These are phyloP conservation scores for Actinia equina DNA, from an alignment of 64 coral and sea anemone genomes.

Conservation along the genomic window DNA sequence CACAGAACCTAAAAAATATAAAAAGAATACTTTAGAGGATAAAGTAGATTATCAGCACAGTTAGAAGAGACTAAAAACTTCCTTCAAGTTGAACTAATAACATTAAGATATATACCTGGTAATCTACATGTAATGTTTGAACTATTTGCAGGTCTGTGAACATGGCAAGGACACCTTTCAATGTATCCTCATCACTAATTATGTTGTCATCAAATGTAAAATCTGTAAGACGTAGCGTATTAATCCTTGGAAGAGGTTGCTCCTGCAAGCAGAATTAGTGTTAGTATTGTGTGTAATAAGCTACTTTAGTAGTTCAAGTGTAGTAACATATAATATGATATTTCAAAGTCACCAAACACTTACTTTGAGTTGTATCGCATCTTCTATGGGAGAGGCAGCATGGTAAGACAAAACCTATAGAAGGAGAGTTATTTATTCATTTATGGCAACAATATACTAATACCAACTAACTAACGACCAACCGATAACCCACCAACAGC, in stretches of 20 bases:
- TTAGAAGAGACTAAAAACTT: neutral
- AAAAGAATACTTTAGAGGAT: neutral
- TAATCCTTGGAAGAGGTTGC: conserved; percentile 41
- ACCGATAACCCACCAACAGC: no score
- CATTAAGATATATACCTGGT: conserved; percentile 39
- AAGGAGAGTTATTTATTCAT: neutral
- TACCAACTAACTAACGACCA: no score
- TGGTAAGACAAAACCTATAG: conserved; percentile 92
- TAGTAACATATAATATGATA: neutral
- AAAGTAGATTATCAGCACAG: no score
- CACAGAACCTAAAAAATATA: conserved; percentile 59
- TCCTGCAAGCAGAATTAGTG: conserved; percentile 23
- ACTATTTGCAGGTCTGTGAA: conserved; percentile 66
- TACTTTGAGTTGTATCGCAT: conserved; percentile 83
- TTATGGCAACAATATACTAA: neutral
- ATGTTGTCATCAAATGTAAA: conserved; percentile 91
- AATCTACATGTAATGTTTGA: conserved; percentile 67
- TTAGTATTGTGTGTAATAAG: neutral
- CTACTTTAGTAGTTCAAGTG: no score
- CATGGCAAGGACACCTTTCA: conserved; percentile 72
- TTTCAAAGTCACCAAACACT: neutral
- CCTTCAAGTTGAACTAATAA: neutral
- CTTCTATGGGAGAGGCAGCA: conserved; percentile 76
- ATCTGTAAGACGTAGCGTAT: conserved; percentile 50
- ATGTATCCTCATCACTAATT: conserved; percentile 77